Percentiles rank a stretch among this genome's conserved stretches.
Evolutionary conservation across 2,888 invertebrate genomes (phyloP).

Genomic region (Horisme vitalbata): DNA sequence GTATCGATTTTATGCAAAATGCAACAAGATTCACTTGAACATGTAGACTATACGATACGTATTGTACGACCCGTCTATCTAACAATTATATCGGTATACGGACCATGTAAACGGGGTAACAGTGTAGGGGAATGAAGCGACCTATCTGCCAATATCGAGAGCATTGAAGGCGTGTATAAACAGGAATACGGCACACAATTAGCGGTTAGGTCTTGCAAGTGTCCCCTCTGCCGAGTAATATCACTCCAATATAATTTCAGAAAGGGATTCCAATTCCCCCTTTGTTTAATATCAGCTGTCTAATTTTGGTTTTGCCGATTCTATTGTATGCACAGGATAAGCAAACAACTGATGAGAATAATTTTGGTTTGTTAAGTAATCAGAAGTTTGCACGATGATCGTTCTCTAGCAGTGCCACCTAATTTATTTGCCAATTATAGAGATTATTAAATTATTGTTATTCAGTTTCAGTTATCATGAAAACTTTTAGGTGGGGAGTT

Average conservation of each 20-base stretch:
- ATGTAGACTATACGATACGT: slow-evolving; percentile 59
- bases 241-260: slow-evolving; percentile 60
- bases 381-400: slow-evolving; percentile 50
- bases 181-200: slow-evolving; percentile 59
- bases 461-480: too few relatives aligned
- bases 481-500: too few relatives aligned
- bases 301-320: slow-evolving; percentile 53
- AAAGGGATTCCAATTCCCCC: slow-evolving; percentile 51
- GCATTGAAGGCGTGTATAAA: slow-evolving; percentile 52
- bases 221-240: slow-evolving; percentile 42
- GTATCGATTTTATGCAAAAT: slow-evolving; percentile 83
- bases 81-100: slow-evolving; percentile 70
- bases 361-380: slow-evolving; percentile 58
- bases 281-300: slow-evolving; percentile 60
- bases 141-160: slow-evolving; percentile 52
- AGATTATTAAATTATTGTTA: too few relatives aligned
- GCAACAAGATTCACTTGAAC: slow-evolving; percentile 81
- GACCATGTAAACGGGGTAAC: slow-evolving; percentile 56
- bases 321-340: slow-evolving; percentile 56
- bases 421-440: too few relatives aligned
- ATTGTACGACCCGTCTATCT: slow-evolving; percentile 60
- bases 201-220: slow-evolving; percentile 54
- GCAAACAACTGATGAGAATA: slow-evolving; percentile 55
- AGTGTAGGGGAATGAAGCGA: slow-evolving; percentile 50
- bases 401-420: too few relatives aligned